Base-by-base conservation (phyloP, 2,113 vertebrate genomes). In the Gymnogyps californianus region DNA sequence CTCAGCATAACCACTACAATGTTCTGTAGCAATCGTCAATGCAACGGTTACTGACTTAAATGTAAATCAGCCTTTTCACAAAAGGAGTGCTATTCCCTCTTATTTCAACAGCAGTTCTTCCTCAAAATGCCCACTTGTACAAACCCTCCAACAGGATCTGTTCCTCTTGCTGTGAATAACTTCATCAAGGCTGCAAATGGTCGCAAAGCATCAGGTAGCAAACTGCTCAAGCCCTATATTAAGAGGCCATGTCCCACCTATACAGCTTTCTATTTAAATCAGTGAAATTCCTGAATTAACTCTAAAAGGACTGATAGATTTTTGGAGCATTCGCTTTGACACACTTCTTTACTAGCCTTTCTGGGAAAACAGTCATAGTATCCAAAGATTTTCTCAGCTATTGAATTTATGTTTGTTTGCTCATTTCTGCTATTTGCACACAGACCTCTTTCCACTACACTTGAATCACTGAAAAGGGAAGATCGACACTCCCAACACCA, bases 371-470 rank as follows among this genome's bases (percentile, higher is more conserved):
- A 93, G 91, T 64, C 69, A 69, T 9, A 54, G 49, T 36, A 83
- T 36, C 70, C 82, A 51, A 97, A 96, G 76, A 62, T 93, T 91
- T 95, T 85, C 78, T 87, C 78, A 86, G 92, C 71, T 92, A 88
- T 76, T 88, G 92, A 94, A 95, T 96, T 96, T 93, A 74, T 79
- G 58, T 91, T 96, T 93, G 75, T 90, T 94, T 95, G 89, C 49
- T 94, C 9, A 5, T 96, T 96, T 93, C 92, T 97, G 90, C 67
- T 93, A 95, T 96, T 96, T 95, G 89, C 89, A 94, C 95, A 95
- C 86, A 95, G 93, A 96, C 95, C 87, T 95, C 86, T 96, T 93
- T 92, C 65, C 69, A 90, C 77, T 84, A 61, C 83, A 79, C 90
- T 86, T 87, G 87, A 95, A 89, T 89, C 57, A 87, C 76, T 90